A percentile compares a stretch with the other conserved stretches of the same genome.
These are phyloP conservation scores for Cryptoblepharus egeriae DNA, from an alignment of 2,797 vertebrate species.

Conservation along the genomic window DNA sequence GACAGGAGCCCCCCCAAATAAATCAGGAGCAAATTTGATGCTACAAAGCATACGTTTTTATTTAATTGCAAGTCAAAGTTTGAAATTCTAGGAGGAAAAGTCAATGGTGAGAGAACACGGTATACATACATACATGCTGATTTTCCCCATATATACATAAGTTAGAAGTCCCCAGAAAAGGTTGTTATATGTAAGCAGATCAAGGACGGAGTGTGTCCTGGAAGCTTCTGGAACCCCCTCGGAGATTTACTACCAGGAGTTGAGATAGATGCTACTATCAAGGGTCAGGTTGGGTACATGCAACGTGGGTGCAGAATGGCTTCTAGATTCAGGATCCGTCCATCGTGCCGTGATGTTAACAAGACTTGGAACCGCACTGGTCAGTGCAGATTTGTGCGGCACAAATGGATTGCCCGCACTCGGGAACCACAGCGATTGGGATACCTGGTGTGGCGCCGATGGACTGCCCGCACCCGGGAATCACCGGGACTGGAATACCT, in stretches of 20 bases:
- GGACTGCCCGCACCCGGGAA: too few species aligned
- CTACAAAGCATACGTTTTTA: background rate
- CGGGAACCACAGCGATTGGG: too few species aligned
- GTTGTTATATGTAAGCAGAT: background rate
- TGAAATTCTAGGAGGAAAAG: background rate
- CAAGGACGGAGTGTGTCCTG: background rate
- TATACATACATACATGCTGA: background rate
- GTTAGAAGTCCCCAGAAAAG: background rate
- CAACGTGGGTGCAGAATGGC: too few species aligned
- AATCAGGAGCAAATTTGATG: background rate
- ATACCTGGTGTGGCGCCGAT: too few species aligned
- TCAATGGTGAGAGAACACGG: background rate
- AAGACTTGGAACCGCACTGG: background rate
- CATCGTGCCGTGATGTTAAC: background rate
- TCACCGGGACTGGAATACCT: too few species aligned
- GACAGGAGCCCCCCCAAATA: background rate
- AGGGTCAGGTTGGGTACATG: too few species aligned
- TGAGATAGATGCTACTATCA: background rate
- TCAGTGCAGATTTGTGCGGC: too few species aligned
- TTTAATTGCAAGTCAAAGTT: background rate
- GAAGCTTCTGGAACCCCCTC: too few species aligned
- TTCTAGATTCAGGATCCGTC: background rate
- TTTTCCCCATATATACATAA: background rate
- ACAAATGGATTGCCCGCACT: too few species aligned
- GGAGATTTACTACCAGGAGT: background rate